Base-by-base conservation (phyloP, 1,140 invertebrate species). In the Diabrotica virgifera region DNA sequence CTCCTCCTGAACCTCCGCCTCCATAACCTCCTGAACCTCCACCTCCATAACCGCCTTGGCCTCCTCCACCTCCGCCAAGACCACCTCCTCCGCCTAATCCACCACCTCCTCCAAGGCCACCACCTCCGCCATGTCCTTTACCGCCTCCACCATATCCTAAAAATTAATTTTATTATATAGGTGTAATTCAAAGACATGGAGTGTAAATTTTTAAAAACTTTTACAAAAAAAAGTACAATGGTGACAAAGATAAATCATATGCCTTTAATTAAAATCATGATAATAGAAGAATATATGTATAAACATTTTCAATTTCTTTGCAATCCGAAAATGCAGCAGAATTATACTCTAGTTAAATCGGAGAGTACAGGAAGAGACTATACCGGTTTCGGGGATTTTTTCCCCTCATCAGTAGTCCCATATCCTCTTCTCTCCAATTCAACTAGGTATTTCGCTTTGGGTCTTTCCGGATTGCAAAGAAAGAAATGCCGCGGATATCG, bases 31-130 rank as follows among this genome's bases (percentile, higher is more conserved):
- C 55, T 57, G n/a, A 9, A 57, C 6, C 35, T 11, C 55, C 55
- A 8, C 54, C 24, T 11, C 54, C 54, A 6, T n/a, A 24, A 36
- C 55, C 55, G 12, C 11, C 35, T 9, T 36, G 24, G 36, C 36
- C 36, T 36, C 55, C 55, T 7, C 55, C 36, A 6, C 55, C 55
- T 36, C 24, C 55, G 5, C 55, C 55, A 12, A 57, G 37, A 37
- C 55, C 55, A 9, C 55, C 36, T 11, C 55, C 55, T 12, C 36
- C 13, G 8, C 52, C 55, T 12, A n/a, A 36, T 37, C 55, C 55
- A 12, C n/a, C 36, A n/a, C 55, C 36, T 36, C 36, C 40, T 46
- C 40, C 40, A n/a, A 10, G 8, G 40, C 40, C 40, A 46, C 40
- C n/a, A 4, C 40, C 40, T n/a, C 40, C 40, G 6, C 40, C 55